Conservation (phyloP, 35 echinoderm and acorn worm species). For the Acanthaster planci region DNA sequence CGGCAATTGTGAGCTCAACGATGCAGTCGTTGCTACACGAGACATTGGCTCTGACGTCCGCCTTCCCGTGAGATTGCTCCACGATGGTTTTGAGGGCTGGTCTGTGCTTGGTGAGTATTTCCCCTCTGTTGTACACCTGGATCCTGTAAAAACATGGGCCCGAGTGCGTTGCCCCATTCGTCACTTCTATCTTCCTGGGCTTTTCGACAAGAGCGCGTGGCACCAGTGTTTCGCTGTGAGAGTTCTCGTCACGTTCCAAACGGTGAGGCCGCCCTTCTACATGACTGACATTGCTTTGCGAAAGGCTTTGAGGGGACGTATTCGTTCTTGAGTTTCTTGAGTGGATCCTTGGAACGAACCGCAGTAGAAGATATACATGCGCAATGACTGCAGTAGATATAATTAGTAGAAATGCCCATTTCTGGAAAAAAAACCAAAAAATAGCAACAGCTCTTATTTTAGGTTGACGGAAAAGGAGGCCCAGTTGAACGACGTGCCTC, state of each 20-base stretch:
- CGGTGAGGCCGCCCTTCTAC: background rate
- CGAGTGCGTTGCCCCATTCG: background rate
- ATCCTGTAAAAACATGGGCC: background rate
- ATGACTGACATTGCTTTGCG: background rate
- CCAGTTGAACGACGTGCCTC: no score
- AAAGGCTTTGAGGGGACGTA: background rate
- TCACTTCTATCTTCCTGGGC: background rate
- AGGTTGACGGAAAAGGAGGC: no score
- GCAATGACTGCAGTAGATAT: background rate
- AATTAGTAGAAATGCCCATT: background rate
- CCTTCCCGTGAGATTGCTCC: background rate
- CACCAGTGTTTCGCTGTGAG: no score
- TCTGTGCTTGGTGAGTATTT: background rate
- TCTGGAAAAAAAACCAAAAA: background rate
- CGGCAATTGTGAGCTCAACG: background rate
- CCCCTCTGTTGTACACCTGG: background rate
- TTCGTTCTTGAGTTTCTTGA: background rate
- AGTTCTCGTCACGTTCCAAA: background rate
- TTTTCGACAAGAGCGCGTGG: background rate
- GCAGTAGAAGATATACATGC: background rate
- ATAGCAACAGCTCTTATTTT: no score
- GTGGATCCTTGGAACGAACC: background rate
- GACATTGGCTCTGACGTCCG: background rate
- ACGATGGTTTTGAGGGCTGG: background rate
- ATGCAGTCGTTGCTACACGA: background rate